A percentile compares a stretch with the other conserved stretches of the same genome.
These are phyloP conservation scores for Digitonthophagus gazella DNA, from an alignment of 2,888 invertebrate genomes.

Conservation along the genomic window DNA sequence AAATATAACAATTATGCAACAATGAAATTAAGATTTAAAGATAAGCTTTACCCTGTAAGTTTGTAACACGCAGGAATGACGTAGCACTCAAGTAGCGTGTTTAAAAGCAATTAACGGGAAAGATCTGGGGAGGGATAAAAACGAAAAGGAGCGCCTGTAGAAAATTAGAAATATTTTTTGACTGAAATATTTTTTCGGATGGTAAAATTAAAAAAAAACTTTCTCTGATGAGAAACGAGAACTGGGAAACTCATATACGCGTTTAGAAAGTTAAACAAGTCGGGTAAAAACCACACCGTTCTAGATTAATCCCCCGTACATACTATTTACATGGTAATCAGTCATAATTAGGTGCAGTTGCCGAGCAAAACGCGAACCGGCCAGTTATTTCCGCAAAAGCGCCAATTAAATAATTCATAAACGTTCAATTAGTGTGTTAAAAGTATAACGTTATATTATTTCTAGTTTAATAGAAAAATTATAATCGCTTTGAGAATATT, in stretches of 20 bases:
- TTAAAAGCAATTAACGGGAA: constrained; percentile 8
- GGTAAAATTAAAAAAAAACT: too few species aligned
- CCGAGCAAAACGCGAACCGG: background rate
- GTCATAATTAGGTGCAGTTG: background rate
- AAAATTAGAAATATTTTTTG: too few species aligned
- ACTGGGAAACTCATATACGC: background rate
- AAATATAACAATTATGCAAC: constrained; percentile 10
- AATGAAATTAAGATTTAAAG: constrained; percentile 9
- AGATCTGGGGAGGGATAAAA: background rate
- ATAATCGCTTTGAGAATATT: too few species aligned
- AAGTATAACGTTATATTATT: background rate
- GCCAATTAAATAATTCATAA: background rate
- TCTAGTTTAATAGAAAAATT: too few species aligned
- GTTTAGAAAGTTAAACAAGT: background rate
- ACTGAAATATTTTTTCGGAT: too few species aligned
- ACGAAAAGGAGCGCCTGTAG: background rate
- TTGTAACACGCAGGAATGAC: constrained; percentile 9
- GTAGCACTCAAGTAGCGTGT: constrained; percentile 14
- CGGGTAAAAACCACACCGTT: background rate
- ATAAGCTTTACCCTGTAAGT: constrained; percentile 1
- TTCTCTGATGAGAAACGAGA: background rate
- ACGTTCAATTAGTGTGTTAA: background rate
- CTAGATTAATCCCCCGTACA: background rate
- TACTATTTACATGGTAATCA: background rate
- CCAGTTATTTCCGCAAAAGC: background rate